These are phyloP conservation scores for Sebastes reedi DNA, from an alignment of 2,797 vertebrate species.

Conservation along the genomic window DNA sequence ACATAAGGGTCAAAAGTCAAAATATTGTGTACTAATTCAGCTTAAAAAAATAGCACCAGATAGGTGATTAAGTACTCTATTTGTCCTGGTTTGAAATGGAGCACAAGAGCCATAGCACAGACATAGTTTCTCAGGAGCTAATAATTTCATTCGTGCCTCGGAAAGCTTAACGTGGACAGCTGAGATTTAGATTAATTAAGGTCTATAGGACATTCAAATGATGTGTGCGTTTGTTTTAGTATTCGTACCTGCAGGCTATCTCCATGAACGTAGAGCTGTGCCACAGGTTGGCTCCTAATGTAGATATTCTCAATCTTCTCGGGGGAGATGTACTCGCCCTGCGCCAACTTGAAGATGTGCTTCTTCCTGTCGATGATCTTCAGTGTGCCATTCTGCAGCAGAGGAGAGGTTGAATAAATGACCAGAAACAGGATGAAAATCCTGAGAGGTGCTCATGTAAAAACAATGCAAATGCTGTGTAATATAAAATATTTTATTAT, in stretches of 20 bases:
- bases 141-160: background rate
- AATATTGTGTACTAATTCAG: background rate
- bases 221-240: background rate
- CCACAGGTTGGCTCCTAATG: slow-evolving; percentile 92
- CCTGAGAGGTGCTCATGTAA: background rate
- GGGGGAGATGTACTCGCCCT: slow-evolving; percentile 97
- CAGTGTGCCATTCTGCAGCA: slow-evolving; percentile 90
- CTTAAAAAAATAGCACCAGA: background rate
- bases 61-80: background rate
- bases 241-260: slow-evolving; percentile 93
- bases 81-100: background rate
- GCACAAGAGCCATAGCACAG: background rate
- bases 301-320: slow-evolving; percentile 99
- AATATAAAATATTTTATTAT: background rate
- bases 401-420: background rate
- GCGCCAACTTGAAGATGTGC: slow-evolving; percentile 98
- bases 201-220: background rate
- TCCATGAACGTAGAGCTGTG: slow-evolving; percentile 95
- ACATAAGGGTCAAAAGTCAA: background rate
- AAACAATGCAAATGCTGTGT: background rate
- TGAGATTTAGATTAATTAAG: background rate
- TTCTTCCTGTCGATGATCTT: slow-evolving; percentile 99
- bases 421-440: background rate
- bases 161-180: background rate
- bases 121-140: background rate